Base-by-base conservation (phyloP, 2,888 invertebrate species). In the Tetheella fluctuosa region DNA sequence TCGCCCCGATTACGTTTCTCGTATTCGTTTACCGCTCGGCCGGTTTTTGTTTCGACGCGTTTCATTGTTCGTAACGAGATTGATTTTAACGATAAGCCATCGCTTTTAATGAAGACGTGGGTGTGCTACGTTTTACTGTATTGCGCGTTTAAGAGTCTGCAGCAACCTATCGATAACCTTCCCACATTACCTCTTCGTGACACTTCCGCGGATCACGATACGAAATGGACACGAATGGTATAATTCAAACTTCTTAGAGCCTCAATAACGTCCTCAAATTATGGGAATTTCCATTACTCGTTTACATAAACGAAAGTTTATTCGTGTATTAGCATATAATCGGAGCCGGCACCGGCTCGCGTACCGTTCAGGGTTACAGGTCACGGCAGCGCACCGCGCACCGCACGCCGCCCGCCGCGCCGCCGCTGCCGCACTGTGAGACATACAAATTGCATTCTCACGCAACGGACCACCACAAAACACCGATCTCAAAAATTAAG, bases 11-110 rank as follows among this genome's bases (percentile, higher is more conserved):
- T 90, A 87, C 89, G 89, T 88, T 90, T 89, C 90, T 90, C 89
- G 90, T 88, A 89, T 89, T 90, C 89, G 86, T 86, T 86, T 84
- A 84, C 85, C 89, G 90, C 73, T 85, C 83, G 87, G 85, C 79
- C 82, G 86, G 86, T 89, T 90, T 89, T 90, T 90, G 90, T 91
- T 88, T 86, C 88, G 89, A 86, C 85, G 83, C 84, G 86, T 91
- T 86, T 87, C 89, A 90, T 90, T 91, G 91, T 91, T 89, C 85
- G 88, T 89, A 88, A 89, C 89, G 87, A 91, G 91, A 91, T 91
- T 86, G 89, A 91, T 90, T 89, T 87, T 85, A 76, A 79, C 84
- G 91, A 91, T 91, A 92, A 87, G 81, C 76, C 78, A 71, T 74
- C 65, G 79, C 74, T 86, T 89, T 86, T 91, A 91, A 91, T 91